A percentile compares a stretch with the other conserved stretches of the same genome.
Evolutionary conservation across 2,888 invertebrate species (phyloP).

Genomic region (Rambutsinella grinnellia): DNA sequence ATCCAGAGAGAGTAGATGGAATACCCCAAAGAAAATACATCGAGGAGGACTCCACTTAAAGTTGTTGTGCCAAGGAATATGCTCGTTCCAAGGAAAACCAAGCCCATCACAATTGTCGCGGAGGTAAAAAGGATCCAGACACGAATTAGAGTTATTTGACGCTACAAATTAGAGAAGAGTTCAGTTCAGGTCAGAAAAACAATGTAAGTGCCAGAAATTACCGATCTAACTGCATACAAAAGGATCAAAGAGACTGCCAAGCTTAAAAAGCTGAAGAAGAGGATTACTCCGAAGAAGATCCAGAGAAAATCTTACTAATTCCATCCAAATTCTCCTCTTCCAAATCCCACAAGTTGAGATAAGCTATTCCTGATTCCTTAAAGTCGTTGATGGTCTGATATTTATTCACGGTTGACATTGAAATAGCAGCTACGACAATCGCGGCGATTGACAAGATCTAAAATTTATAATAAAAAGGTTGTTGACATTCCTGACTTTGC

Average conservation of each 20-base stretch:
- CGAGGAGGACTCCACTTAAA: conserved; percentile 28
- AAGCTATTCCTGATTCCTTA: conserved; percentile 3
- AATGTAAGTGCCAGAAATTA: too few relatives aligned
- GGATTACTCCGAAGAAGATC: conserved; percentile 44
- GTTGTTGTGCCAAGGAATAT: conserved; percentile 43
- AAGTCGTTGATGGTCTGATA: conserved; percentile 31
- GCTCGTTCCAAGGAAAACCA: conserved; percentile 49
- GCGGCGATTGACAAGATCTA: conserved; percentile 48
- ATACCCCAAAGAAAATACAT: conserved; percentile 45
- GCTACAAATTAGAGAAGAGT: too few relatives aligned
- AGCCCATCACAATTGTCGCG: conserved; percentile 26
- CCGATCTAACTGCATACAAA: conserved; percentile 20
- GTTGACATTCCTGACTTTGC: neutral
- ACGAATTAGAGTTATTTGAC: conserved; percentile 43
- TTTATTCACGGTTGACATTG: conserved; percentile 41
- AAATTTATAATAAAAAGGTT: neutral
- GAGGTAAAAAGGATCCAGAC: conserved; percentile 48
- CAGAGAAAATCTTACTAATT: conserved; percentile 26
- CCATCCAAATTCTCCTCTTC: conserved; percentile 17
- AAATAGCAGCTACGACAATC: conserved; percentile 50
- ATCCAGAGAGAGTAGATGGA: conserved; percentile 57
- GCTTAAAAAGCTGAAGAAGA: conserved; percentile 37
- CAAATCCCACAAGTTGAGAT: conserved; percentile 20
- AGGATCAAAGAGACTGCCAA: conserved; percentile 9
- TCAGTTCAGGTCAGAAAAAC: too few relatives aligned